These are phyloP conservation scores for Heloderma charlesbogerti DNA, from an alignment of 2,113 vertebrate genomes.

Conservation along the genomic window DNA sequence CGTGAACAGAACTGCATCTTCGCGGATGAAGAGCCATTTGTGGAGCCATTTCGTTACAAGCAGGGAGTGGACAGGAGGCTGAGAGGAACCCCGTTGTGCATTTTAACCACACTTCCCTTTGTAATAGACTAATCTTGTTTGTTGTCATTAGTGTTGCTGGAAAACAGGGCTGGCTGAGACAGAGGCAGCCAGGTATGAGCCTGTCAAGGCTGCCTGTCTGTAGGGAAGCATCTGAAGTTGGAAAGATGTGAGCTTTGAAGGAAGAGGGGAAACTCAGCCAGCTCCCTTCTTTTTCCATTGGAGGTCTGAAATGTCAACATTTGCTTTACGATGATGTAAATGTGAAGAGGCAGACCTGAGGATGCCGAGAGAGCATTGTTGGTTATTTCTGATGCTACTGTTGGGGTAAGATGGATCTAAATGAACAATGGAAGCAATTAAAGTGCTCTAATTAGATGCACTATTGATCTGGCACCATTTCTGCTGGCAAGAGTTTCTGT, in stretches of 20 bases:
- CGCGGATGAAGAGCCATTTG: conserved; percentile 48
- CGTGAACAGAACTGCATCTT: conserved; percentile 53
- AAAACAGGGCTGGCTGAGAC: fast-evolving
- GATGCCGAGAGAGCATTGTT: not conserved
- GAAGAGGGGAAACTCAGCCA: not conserved
- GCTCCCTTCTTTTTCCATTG: not conserved
- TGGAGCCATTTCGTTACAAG: conserved; percentile 48
- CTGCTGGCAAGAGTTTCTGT: conserved; percentile 16
- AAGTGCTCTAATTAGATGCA: not conserved
- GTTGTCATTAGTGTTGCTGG: conserved; percentile 8
- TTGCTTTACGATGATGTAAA: fast-evolving
- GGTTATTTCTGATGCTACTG: not conserved
- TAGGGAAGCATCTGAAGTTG: not conserved
- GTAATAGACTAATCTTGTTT: conserved; percentile 25
- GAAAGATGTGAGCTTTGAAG: not conserved
- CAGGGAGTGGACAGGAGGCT: not conserved
- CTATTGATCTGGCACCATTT: not conserved
- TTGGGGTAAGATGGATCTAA: not conserved
- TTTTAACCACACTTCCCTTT: conserved; percentile 56
- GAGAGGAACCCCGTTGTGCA: conserved; percentile 46
- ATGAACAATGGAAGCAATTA: conserved; percentile 20
- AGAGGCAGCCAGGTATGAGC: fast-evolving
- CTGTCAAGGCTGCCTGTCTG: not conserved
- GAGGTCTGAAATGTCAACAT: not conserved
- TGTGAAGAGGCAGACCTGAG: fast-evolving